Conservation (phyloP, 2,888 invertebrate species). For the Sycophila texana region DNA sequence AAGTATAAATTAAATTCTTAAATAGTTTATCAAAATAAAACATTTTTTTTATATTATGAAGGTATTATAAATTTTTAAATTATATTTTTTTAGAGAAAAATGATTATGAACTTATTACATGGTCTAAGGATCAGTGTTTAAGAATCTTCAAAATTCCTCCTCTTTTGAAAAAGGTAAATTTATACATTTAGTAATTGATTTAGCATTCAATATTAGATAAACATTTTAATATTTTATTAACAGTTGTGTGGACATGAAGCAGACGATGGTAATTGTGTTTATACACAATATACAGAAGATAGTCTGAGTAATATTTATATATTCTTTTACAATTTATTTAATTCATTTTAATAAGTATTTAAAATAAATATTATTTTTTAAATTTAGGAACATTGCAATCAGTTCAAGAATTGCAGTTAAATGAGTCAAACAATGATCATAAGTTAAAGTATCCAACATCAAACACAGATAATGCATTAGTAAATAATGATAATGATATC, state of each 20-base stretch:
- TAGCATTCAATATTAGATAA: constrained; percentile 24
- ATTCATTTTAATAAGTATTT: not conserved
- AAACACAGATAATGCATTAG: constrained; percentile 64
- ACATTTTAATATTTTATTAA: constrained; percentile 49
- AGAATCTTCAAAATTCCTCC: constrained; percentile 94
- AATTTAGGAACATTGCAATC: constrained; percentile 67
- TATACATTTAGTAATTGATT: constrained; percentile 15
- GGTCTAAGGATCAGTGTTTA: constrained; percentile 95
- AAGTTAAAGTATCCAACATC: constrained; percentile 66
- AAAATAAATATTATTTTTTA: constrained; percentile 30
- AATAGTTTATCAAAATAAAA: not conserved
- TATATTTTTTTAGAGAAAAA: constrained; percentile 76
- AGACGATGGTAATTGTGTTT: constrained; percentile 73
- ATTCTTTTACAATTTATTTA: constrained; percentile 1
- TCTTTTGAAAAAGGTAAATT: constrained; percentile 83
- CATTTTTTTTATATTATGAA: not conserved
- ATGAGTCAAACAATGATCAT: constrained; percentile 68
- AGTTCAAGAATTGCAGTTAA: constrained; percentile 70
- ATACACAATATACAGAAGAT: constrained; percentile 72
- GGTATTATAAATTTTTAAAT: constrained; percentile 6
- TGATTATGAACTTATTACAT: constrained; percentile 92
- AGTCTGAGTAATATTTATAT: constrained; percentile 66
- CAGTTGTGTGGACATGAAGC: constrained; percentile 85
- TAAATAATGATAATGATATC: constrained; percentile 63
- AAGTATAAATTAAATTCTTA: too few relatives aligned